These are phyloP conservation scores for Argentina silus DNA, from an alignment of 2,797 vertebrate genomes.

Conservation along the genomic window DNA sequence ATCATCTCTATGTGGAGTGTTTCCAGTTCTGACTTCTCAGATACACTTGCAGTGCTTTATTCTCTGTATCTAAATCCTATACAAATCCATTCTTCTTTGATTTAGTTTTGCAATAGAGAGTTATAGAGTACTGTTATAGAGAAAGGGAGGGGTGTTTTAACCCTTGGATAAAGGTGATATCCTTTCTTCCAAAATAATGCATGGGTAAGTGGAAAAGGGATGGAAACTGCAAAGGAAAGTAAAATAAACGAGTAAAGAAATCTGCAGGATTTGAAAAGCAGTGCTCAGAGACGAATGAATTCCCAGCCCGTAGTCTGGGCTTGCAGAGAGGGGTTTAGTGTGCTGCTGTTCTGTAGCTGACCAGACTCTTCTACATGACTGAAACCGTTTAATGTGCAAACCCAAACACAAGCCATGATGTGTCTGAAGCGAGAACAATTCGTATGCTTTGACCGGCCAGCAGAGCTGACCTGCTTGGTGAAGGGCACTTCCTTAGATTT, in stretches of 20 bases:
- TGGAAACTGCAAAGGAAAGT: constrained; percentile 56
- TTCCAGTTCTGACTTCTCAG: not conserved
- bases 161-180: not conserved
- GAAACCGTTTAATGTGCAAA: constrained; percentile 44
- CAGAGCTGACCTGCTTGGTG: constrained; percentile 51
- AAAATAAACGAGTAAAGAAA: constrained; percentile 42
- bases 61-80: too few species aligned
- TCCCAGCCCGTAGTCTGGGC: constrained; percentile 64
- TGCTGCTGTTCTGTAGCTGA: constrained; percentile 34
- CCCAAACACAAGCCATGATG: constrained; percentile 60
- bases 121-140: not conserved
- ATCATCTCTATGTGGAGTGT: not conserved
- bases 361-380: constrained; percentile 54
- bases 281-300: constrained; percentile 54
- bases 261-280: constrained; percentile 51
- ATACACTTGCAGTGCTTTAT: not conserved
- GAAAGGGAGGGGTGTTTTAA: not conserved
- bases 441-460: constrained; percentile 46
- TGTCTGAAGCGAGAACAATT: constrained; percentile 54
- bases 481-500: constrained; percentile 52
- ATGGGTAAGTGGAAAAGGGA: constrained; percentile 56
- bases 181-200: constrained; percentile 36
- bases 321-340: constrained; percentile 59
- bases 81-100: not conserved
- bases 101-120: not conserved